A percentile compares a stretch with the other conserved stretches of the same genome.
These are phyloP conservation scores for Melanotaenia duboulayi DNA, from an alignment of 2,113 vertebrate genomes.

Conservation along the genomic window DNA sequence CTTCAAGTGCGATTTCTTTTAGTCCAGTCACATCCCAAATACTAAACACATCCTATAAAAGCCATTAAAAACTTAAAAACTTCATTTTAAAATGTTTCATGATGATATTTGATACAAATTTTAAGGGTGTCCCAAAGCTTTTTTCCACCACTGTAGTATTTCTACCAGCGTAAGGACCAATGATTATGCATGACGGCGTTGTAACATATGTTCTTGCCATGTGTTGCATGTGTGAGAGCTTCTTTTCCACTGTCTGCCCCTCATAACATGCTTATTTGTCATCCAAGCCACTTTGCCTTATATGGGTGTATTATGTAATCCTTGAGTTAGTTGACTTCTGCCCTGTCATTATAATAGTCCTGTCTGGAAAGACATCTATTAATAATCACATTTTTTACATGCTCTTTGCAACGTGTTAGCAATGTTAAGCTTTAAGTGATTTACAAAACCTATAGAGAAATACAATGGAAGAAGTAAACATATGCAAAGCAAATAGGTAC, in stretches of 20 bases:
- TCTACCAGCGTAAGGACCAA: not conserved
- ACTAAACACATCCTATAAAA: too few species aligned
- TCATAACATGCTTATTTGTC: slow-evolving; percentile 24
- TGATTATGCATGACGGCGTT: not conserved
- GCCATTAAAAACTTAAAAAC: too few species aligned
- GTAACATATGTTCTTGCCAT: slow-evolving; percentile 13
- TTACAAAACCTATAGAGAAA: not conserved
- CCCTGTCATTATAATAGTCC: slow-evolving; percentile 4
- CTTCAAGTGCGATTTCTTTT: too few species aligned
- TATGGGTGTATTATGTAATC: slow-evolving; percentile 35
- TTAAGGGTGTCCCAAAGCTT: too few species aligned
- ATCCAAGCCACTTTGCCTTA: slow-evolving; percentile 9
- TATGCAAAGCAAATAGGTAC: slow-evolving; percentile 3
- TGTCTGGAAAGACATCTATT: slow-evolving; percentile 31
- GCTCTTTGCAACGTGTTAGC: not conserved
- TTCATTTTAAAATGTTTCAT: too few species aligned
- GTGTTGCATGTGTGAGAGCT: slow-evolving; percentile 3
- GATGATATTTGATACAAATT: too few species aligned
- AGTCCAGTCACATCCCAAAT: too few species aligned
- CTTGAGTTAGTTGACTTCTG: slow-evolving; percentile 5
- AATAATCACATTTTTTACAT: slow-evolving; percentile 43
- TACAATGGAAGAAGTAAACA: not conserved
- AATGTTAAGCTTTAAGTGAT: not conserved
- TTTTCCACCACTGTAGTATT: not conserved
- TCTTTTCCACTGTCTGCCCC: not conserved